Base-by-base conservation (phyloP, 2,113 vertebrate species). In the Chitala chitala region DNA sequence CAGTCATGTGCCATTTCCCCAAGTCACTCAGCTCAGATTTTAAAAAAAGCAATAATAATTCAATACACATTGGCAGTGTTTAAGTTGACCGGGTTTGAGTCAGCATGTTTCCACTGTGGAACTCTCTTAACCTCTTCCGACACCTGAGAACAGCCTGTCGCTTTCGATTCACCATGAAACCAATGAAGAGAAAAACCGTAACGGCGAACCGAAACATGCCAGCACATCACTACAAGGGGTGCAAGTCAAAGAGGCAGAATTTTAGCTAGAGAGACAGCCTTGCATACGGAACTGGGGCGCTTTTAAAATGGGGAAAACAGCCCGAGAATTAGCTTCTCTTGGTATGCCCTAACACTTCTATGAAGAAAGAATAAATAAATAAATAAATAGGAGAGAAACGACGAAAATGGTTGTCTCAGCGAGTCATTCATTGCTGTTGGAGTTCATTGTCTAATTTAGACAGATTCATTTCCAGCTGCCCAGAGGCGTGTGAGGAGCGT, bases 391-490 rank as follows among this genome's bases (percentile, higher is more conserved):
- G n/a, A 15, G n/a, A 31, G 51, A 12, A 69, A 31, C 13, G 13
- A 58, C 3, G 10, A 31, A 7, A 13, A 22, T 29, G 1, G 13
- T 15, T 38, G 15, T 33, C 3, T 22, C 42, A 54, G 4, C 40
- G 5, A 42, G 6, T 46, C 38, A 48, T 29, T 1, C 3, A 4
- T 17, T 10, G 24, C 29, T 24, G 22, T 46, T 7, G 5, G 17
- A 29, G 40, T 17, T 2, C 36, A 26, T 24, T 13, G 36, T 15
- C 2, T 26, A 6, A 54, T 12, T 38, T 40, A 33, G 51, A 55
- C 64, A 40, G 33, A 71, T 71, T 56, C 50, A 56, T 71, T 71
- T 55, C 24, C 50, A 71, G 33, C 33, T 53, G 7, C 36, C 69
- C 31, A 22, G 26, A 40, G 46, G 51, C 15, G 77, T 75, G 54